Conservation (phyloP, 37 sponge, comb jelly and placozoan species). For the Ianthella basta region DNA sequence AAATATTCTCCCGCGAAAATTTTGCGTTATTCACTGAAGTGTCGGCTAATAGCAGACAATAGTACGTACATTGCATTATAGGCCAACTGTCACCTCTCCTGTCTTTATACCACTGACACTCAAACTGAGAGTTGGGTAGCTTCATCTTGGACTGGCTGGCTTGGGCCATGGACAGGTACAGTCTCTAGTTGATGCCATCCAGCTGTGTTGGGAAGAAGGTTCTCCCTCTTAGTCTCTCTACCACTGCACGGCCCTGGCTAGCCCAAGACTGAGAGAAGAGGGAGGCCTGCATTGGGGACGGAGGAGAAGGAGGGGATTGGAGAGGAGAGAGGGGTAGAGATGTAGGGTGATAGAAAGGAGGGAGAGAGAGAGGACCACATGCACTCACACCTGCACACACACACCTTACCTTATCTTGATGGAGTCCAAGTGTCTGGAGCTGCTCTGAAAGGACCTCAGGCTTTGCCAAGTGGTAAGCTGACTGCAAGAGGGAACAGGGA, state of each 20-base stretch:
- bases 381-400: neutral
- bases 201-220: slow-evolving; percentile 80
- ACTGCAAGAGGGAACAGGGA: neutral
- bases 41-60: too few species aligned
- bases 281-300: too few species aligned
- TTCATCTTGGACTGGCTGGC: slow-evolving; percentile 66
- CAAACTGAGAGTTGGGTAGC: slow-evolving; percentile 81
- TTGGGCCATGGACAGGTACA: slow-evolving; percentile 79
- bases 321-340: neutral
- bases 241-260: slow-evolving; percentile 56
- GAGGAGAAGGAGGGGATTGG: neutral
- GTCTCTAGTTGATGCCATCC: slow-evolving; percentile 84
- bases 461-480: slow-evolving; percentile 54
- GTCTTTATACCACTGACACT: slow-evolving; percentile 55
- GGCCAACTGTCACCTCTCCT: slow-evolving; percentile 44
- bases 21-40: too few species aligned
- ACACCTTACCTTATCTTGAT: slow-evolving; percentile 28
- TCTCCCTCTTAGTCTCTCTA: slow-evolving; percentile 68
- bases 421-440: slow-evolving; percentile 53
- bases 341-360: too few species aligned
- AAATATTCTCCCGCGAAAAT: too few species aligned
- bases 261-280: slow-evolving; percentile 47
- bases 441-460: slow-evolving; percentile 64
- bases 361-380: neutral
- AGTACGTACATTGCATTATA: too few species aligned